Evolutionary conservation across 2,113 vertebrate species (phyloP).

Genomic region (Astur gentilis): DNA sequence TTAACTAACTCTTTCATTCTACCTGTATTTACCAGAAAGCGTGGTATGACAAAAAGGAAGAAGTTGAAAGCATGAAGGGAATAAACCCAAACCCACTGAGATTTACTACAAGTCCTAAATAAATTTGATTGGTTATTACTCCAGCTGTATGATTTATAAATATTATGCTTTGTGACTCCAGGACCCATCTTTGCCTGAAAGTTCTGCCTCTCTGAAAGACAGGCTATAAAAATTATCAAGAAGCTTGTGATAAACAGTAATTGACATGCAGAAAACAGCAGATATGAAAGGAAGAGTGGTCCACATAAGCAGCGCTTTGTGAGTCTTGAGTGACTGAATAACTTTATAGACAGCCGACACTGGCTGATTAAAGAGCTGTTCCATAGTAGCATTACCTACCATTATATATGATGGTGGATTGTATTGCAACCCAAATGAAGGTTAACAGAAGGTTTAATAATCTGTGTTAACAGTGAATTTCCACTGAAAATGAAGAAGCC

Average conservation of each 20-base stretch:
- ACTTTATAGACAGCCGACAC: background rate
- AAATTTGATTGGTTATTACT: background rate
- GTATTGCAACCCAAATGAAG: background rate
- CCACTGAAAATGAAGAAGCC: background rate
- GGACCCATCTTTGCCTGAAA: background rate
- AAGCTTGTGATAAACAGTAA: background rate
- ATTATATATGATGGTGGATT: background rate
- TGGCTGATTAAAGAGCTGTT: background rate
- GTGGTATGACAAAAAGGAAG: background rate
- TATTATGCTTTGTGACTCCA: background rate
- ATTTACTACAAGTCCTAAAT: background rate
- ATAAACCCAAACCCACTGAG: background rate
- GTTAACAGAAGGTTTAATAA: background rate
- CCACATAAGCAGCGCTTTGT: background rate
- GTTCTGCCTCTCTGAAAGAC: background rate
- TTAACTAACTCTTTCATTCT: slow-evolving; percentile 55
- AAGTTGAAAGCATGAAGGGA: background rate
- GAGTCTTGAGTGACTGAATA: background rate
- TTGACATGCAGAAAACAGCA: background rate
- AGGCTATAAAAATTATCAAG: background rate
- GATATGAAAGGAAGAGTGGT: background rate
- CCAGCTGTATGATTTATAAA: background rate
- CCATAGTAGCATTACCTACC: background rate
- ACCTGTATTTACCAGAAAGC: slow-evolving; percentile 31
- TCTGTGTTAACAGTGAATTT: background rate